phyloP scores from a whole-genome alignment of 2,888 invertebrate genomes.

The Barypeithes pellucidus region DNA sequence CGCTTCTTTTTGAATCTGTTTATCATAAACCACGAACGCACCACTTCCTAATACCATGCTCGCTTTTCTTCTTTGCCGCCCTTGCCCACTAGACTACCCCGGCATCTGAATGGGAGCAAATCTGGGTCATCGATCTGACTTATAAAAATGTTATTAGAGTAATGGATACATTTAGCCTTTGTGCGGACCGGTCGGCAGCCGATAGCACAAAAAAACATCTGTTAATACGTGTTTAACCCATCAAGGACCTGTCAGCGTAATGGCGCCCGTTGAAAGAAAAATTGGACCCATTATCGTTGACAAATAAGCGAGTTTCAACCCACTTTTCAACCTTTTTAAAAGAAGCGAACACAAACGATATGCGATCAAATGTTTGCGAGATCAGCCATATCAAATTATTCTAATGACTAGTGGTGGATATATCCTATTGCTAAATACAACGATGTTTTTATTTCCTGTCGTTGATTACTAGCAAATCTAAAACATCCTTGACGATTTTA shows the following conservation, averaged over 20 bases:
- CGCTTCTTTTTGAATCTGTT: too few species aligned
- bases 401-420: too few species aligned
- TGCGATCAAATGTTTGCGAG: conserved; percentile 26
- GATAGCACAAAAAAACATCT: conserved; percentile 57
- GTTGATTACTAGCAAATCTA: too few species aligned
- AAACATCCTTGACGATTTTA: too few species aligned
- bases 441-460: too few species aligned
- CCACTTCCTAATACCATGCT: neutral
- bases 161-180: conserved; percentile 62
- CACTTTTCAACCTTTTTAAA: conserved; percentile 38
- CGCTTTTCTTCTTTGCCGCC: conserved; percentile 12
- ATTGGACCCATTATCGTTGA: conserved; percentile 51
- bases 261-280: conserved; percentile 44
- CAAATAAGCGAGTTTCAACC: conserved; percentile 52
- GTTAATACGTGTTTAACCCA: conserved; percentile 58
- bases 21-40: neutral
- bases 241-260: conserved; percentile 54
- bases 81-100: conserved; percentile 23
- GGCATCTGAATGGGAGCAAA: conserved; percentile 58
- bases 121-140: conserved; percentile 62
- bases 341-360: conserved; percentile 44
- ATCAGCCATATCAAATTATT: neutral
- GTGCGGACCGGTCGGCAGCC: conserved; percentile 51
- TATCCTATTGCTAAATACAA: too few species aligned
- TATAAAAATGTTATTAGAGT: conserved; percentile 64